Percentiles rank a stretch among this genome's conserved stretches.
These are phyloP conservation scores for Chaetorhynchus papuensis DNA, from an alignment of 2,113 vertebrate genomes.

Conservation along the genomic window DNA sequence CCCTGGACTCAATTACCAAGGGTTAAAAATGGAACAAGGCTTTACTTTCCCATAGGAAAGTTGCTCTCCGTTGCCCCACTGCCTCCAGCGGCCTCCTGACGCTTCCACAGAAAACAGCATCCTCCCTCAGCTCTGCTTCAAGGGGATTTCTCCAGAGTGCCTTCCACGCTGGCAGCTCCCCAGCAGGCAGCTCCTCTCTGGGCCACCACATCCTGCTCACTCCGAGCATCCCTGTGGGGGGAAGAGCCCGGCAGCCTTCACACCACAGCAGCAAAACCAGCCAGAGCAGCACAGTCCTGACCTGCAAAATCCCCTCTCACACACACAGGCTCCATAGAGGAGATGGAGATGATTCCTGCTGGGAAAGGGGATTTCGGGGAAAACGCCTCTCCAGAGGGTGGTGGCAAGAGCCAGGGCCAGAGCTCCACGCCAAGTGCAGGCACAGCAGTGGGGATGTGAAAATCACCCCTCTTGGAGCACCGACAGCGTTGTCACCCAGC, in stretches of 20 bases:
- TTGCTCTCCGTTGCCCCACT: neutral
- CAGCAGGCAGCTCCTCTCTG: neutral
- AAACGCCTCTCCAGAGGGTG: fast-evolving
- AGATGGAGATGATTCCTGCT: neutral
- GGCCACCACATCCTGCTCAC: neutral
- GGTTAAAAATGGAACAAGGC: conserved; percentile 71
- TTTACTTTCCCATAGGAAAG: conserved; percentile 74
- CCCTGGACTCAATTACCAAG: conserved; percentile 69
- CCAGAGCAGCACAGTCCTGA: neutral
- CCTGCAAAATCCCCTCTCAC: fast-evolving
- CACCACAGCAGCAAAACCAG: neutral
- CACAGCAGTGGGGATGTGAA: fast-evolving
- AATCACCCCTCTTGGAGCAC: neutral
- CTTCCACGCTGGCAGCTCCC: neutral
- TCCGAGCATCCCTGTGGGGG: fast-evolving
- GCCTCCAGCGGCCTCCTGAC: conserved; percentile 25
- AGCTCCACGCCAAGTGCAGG: neutral
- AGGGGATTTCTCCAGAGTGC: neutral
- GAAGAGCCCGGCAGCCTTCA: neutral
- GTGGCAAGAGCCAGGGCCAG: neutral
- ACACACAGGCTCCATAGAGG: fast-evolving
- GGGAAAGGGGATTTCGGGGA: neutral
- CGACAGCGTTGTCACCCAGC: neutral
- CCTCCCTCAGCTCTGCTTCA: neutral
- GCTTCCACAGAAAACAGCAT: neutral